Percentiles rank a stretch among this genome's conserved stretches.
These are phyloP conservation scores for Hormiphora californensis DNA, from an alignment of 37 sponge, comb jelly and placozoan genomes.

Conservation along the genomic window DNA sequence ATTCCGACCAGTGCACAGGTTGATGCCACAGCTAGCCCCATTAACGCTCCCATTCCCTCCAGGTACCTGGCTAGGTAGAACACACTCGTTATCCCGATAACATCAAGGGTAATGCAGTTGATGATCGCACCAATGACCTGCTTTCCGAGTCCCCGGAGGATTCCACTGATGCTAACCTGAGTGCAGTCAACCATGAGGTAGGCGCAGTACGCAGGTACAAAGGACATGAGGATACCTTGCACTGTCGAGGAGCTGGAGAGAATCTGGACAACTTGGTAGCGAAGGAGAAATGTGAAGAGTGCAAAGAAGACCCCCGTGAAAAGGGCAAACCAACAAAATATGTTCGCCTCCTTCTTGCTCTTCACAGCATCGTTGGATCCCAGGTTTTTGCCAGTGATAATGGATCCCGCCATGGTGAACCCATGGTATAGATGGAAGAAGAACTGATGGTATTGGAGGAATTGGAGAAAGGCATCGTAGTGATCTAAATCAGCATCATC, in stretches of 20 bases:
- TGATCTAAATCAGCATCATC: neutral
- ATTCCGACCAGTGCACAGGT: neutral
- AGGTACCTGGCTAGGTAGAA: neutral
- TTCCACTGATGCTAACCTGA: neutral
- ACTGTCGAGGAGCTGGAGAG: neutral
- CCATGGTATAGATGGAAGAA: constrained; percentile 50
- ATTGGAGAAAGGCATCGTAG: neutral
- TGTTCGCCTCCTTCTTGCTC: neutral
- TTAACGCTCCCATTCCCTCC: neutral
- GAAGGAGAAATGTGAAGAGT: neutral
- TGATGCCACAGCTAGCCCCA: neutral
- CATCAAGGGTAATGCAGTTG: neutral
- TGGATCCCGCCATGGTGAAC: constrained; percentile 9
- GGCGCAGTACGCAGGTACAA: neutral
- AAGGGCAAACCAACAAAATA: neutral
- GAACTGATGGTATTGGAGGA: neutral
- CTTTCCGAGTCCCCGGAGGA: constrained; percentile 26
- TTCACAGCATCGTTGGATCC: neutral
- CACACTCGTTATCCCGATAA: neutral
- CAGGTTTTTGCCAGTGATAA: neutral
- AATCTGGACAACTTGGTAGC: neutral
- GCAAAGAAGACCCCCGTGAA: neutral
- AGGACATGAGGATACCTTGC: neutral
- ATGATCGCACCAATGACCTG: neutral
- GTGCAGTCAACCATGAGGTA: neutral